These are phyloP conservation scores for Spinus olivaceus DNA, from an alignment of 2,797 vertebrate genomes.

Conservation along the genomic window DNA sequence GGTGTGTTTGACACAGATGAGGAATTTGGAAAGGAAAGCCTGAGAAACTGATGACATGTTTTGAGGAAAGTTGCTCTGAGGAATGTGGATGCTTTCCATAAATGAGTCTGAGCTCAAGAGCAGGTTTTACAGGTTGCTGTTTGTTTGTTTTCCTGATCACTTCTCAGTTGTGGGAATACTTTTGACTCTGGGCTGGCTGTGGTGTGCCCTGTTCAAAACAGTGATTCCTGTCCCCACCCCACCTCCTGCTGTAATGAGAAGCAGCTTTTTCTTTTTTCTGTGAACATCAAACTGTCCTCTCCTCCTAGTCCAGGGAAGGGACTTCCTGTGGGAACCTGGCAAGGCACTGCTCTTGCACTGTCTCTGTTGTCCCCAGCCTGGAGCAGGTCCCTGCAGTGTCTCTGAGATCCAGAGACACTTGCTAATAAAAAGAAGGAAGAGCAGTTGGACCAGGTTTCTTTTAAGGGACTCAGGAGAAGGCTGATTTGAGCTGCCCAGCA, in stretches of 20 bases:
- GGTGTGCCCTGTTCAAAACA: background rate
- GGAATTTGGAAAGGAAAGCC: background rate
- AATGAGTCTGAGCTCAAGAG: background rate
- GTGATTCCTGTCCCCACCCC: background rate
- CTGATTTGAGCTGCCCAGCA: background rate
- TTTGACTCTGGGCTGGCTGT: background rate
- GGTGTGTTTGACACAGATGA: background rate
- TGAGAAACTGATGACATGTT: background rate
- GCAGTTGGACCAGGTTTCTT: background rate
- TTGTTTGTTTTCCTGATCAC: background rate
- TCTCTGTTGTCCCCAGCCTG: background rate
- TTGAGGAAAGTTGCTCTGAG: background rate
- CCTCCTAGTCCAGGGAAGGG: background rate
- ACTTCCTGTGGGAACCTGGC: background rate
- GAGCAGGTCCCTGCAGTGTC: background rate
- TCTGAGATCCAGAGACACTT: background rate
- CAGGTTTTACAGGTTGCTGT: background rate
- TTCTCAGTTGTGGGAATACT: background rate
- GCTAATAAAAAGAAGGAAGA: background rate
- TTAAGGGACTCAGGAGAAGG: background rate
- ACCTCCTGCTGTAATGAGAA: background rate
- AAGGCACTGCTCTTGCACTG: background rate
- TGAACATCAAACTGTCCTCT: background rate
- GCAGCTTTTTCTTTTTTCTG: background rate
- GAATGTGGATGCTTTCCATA: background rate